Evolutionary conservation across 2,113 vertebrate species (phyloP), one percentile per base, ranked within the genome.

Genomic region (Albula goreensis): DNA sequence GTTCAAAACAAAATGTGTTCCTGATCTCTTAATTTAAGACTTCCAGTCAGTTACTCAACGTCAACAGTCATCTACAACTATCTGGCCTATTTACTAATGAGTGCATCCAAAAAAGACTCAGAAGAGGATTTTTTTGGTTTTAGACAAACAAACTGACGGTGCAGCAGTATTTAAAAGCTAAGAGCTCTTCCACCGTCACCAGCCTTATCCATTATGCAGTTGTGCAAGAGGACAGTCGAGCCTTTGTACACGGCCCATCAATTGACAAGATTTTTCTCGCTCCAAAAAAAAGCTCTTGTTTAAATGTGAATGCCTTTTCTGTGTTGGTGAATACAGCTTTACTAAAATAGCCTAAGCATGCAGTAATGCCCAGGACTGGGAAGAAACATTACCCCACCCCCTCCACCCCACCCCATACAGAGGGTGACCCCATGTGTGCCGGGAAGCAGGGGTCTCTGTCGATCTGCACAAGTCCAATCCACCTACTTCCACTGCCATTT

Each of bases 211-310:
- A 88, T 85, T 86, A 90, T 89, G 89, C 92, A 90, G 81, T 77
- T 63, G 63, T 60, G 50, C 60, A 49, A 31, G 85, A 50, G 83
- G 80, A 93, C 77, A 89, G 86, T 70, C 85, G 85, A 88, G 5
- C 56, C 53, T 85, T 83, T 88, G 86, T 89, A 78, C 82, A 88
- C 88, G 31, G 89, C 83, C 10, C 41, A 87, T 92, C 88, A 90
- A 92, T 91, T 89, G 89, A 89, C 83, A 89, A 88, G 78, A 93
- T 85, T 82, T 52, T 57, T 66, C 85, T 53, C 78, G 51, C 85
- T 78, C 52, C 3, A 70, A 15, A 91, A 90, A 83, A 92, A 89
- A 50, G 87, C 85, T 52, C 88, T 90, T 90, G 87, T 94, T 90
- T 80, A 66, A 19, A 51, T 81, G 63, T 86, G 89, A 91, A 93